These are phyloP conservation scores for Tetragonula clypearis DNA, from an alignment of 1,140 invertebrate genomes.

Conservation along the genomic window DNA sequence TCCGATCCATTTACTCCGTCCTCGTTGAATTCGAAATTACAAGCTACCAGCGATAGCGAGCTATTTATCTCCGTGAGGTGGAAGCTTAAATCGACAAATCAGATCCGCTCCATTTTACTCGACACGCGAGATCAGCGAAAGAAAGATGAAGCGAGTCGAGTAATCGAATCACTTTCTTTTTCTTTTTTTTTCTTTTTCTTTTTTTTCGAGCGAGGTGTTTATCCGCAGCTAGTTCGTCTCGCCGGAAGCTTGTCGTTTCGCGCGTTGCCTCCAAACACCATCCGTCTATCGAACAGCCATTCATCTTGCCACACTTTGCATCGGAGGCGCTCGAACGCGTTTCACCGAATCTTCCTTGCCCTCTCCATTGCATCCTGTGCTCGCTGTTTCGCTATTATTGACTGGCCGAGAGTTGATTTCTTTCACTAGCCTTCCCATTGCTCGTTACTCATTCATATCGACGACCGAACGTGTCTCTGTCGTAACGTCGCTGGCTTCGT, in stretches of 20 bases:
- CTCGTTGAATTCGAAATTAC: not conserved
- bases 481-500: not conserved
- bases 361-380: slow-evolving; percentile 15
- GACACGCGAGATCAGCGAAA: not conserved
- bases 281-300: slow-evolving; percentile 22
- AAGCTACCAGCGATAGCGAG: not conserved
- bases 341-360: not conserved
- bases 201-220: not conserved
- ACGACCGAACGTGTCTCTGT: not conserved
- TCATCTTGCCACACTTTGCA: slow-evolving; percentile 33
- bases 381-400: slow-evolving; percentile 25
- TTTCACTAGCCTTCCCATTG: not conserved
- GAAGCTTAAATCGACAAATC: not conserved
- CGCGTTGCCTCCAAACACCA: slow-evolving; percentile 8
- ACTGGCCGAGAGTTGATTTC: not conserved
- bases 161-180: slow-evolving; percentile 27
- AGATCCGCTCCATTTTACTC: not conserved
- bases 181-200: not conserved
- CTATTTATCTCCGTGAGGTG: not conserved
- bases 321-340: not conserved
- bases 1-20: not conserved
- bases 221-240: slow-evolving; percentile 8
- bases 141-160: slow-evolving; percentile 2
- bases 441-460: slow-evolving; percentile 4
- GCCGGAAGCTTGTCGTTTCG: slow-evolving; percentile 21